phyloP scores from a whole-genome alignment of 2,888 invertebrate genomes.

The Protophormia terraenovae region DNA sequence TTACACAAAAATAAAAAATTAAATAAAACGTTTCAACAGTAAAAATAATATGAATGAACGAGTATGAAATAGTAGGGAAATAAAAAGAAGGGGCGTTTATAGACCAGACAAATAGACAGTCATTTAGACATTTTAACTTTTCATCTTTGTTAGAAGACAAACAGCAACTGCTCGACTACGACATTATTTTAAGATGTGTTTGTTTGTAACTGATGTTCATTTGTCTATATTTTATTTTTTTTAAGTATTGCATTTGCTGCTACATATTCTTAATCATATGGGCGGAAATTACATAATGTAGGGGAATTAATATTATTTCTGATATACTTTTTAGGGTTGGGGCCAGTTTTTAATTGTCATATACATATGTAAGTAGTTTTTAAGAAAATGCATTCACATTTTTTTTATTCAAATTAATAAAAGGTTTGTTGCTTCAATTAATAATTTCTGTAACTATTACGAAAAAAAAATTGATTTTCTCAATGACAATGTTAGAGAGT shows the following conservation, averaged over 20 bases:
- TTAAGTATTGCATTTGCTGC: neutral
- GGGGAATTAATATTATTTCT: neutral
- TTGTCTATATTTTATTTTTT: constrained; percentile 1
- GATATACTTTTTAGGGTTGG: neutral
- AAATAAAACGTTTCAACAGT: neutral
- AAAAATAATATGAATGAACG: constrained; percentile 6
- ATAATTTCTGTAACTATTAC: too few species aligned
- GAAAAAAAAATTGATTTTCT: too few species aligned
- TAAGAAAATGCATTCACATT: too few species aligned
- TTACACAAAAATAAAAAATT: constrained; percentile 11
- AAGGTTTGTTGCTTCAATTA: too few species aligned
- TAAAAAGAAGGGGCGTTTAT: constrained; percentile 38
- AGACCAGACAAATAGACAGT: constrained; percentile 61
- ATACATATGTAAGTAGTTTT: too few species aligned
- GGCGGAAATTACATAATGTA: constrained; percentile 57
- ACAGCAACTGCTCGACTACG: neutral
- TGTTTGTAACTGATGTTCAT: neutral
- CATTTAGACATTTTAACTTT: constrained; percentile 66
- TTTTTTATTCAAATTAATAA: too few species aligned
- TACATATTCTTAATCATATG: constrained; percentile 43
- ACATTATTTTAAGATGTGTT: constrained; percentile 40
- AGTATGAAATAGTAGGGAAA: neutral
- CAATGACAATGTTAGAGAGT: too few species aligned
- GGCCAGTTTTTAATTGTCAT: too few species aligned
- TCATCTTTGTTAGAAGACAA: constrained; percentile 44